Base-by-base conservation (phyloP, 1,140 invertebrate genomes). In the Brachionus asplanchnoidis region DNA sequence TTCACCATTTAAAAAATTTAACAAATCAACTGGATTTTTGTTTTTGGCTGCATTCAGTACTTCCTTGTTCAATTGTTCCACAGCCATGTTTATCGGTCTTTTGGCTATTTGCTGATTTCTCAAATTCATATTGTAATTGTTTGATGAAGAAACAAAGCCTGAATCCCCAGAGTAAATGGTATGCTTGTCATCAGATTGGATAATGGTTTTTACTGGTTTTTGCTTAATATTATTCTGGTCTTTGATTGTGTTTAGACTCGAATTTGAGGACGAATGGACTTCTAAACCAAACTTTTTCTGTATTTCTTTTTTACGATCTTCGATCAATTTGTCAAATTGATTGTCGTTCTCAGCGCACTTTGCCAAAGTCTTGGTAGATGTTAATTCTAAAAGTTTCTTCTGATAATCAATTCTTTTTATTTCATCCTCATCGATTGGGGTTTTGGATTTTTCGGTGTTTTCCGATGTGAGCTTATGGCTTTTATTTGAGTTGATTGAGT, bases 11-110 rank as follows among this genome's bases (percentile, higher is more conserved):
- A 77, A 50, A 23, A 23, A 77, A 26, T 77, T 77, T 50, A 77
- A 46, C 6, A 77, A 26, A 9, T 77, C 73, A 26, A 20, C 50
- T 77, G 42, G 73, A 26, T 50, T 44, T 75, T 75, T 75, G 32
- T 42, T 12, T 11, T 23, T 50, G 26, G 85, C 85, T 12, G 12
- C 50, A 73, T 87, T 87, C 11, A 88, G 77, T 7, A 87, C 85
- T 6, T 86, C 84, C 12, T 36, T 82, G 79, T 88, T 88, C 56
- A 87, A 86, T 56, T 84, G 85, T 17, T 86, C 85, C 14, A 88
- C 65, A 60, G 87, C 87, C 5, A 88, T 79, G 26, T 87, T 84
- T 14, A 88, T 86, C 1, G 87, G 73, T 50, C 42, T 53, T 77
- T 77, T 77, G 14, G 3, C 12, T 14, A 50, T 11, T 46, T 46